Evolutionary conservation across 1,140 invertebrate genomes (phyloP).

Genomic region (Drosophila sp.): DNA sequence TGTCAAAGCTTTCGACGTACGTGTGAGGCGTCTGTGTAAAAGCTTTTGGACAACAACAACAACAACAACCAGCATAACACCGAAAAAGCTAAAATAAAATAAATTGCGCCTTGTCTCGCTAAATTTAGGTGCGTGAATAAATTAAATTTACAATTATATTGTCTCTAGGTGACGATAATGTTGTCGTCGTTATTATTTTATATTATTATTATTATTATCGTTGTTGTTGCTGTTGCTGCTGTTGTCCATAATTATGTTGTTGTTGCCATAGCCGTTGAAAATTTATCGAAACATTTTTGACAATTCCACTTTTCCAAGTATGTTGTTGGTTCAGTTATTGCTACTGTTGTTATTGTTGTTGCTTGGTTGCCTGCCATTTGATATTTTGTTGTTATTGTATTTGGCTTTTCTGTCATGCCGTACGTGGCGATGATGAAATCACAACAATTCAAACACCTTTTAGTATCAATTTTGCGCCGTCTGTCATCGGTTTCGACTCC

Average conservation of each 20-base stretch:
- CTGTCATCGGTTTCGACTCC: slow-evolving; percentile 43
- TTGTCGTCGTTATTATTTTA: slow-evolving; percentile 62
- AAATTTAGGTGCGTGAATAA: slow-evolving; percentile 65
- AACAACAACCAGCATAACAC: too few relatives aligned
- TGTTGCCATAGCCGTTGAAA: slow-evolving; percentile 62
- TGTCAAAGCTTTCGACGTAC: background rate
- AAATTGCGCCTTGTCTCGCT: slow-evolving; percentile 29
- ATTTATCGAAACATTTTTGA: slow-evolving; percentile 64
- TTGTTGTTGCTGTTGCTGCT: slow-evolving; percentile 31
- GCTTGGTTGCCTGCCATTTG: slow-evolving; percentile 18
- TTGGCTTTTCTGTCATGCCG: slow-evolving; percentile 78
- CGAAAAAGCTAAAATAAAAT: too few relatives aligned
- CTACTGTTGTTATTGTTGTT: too few relatives aligned
- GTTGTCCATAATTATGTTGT: slow-evolving; percentile 75
- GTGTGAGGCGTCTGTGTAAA: slow-evolving; percentile 17
- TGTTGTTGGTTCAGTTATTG: slow-evolving; percentile 42
- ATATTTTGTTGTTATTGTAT: slow-evolving; percentile 56
- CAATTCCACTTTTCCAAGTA: slow-evolving; percentile 79
- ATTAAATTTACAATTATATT: slow-evolving; percentile 81
- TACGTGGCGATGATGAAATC: slow-evolving; percentile 81
- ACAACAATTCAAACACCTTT: slow-evolving; percentile 83
- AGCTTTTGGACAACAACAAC: too few relatives aligned
- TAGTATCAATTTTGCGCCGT: slow-evolving; percentile 79
- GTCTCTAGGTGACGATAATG: slow-evolving; percentile 81
- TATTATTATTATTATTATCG: slow-evolving; percentile 20